Evolutionary conservation across 2,113 vertebrate species (phyloP).

Genomic region (Forbesichthys agassizii): DNA sequence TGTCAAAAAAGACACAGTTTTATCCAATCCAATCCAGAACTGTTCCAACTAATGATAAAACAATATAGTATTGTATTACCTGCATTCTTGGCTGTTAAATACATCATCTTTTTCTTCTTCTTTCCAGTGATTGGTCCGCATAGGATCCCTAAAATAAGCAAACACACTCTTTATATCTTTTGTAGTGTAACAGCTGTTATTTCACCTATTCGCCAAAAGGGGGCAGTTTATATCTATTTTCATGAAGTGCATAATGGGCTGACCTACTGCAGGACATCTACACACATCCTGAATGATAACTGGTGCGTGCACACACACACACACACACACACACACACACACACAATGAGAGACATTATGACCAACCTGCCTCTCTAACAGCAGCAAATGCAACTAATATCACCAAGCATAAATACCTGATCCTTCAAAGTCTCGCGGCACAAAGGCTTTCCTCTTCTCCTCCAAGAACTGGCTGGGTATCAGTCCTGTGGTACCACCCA

Average conservation of each 20-base stretch:
- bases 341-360: constrained; percentile 5
- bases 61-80: constrained; percentile 69
- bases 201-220: constrained; percentile 39
- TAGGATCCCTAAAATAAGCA: constrained; percentile 82
- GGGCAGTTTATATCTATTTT: constrained; percentile 36
- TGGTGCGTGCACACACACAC: neutral
- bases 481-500: constrained; percentile 91
- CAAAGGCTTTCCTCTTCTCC: constrained; percentile 98
- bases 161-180: neutral
- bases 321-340: neutral
- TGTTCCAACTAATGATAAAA: neutral
- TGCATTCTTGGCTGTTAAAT: constrained; percentile 96
- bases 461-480: constrained; percentile 98
- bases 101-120: constrained; percentile 99
- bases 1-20: constrained; percentile 46
- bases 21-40: neutral
- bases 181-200: neutral
- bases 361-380: neutral
- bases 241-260: neutral
- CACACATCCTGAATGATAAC: constrained; percentile 1
- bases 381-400: neutral
- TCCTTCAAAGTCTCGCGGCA: constrained; percentile 92
- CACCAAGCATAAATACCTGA: constrained; percentile 78
- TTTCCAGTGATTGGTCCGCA: constrained; percentile 93
- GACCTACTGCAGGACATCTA: neutral